Evolutionary conservation across 1,140 invertebrate genomes (phyloP).

Genomic region (Saccostrea echinata): DNA sequence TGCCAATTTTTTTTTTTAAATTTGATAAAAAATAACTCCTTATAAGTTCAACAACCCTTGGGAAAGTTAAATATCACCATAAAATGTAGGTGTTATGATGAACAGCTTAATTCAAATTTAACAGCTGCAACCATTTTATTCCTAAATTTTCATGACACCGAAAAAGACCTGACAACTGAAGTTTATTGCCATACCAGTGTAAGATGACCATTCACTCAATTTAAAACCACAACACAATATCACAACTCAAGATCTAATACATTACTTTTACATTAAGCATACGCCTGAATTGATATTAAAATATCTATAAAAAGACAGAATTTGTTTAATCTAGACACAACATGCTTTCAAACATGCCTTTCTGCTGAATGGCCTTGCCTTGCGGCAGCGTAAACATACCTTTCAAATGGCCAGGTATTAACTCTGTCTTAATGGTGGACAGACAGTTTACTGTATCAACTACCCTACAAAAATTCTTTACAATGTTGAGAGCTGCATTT

Average conservation of each 20-base stretch:
- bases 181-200: background rate
- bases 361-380: background rate
- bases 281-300: slow-evolving; percentile 32
- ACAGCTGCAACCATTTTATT: background rate
- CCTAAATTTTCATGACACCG: background rate
- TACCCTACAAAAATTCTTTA: background rate
- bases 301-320: slow-evolving; percentile 16
- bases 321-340: slow-evolving; percentile 26
- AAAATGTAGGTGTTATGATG: background rate
- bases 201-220: background rate
- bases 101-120: background rate
- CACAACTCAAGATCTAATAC: slow-evolving; percentile 16
- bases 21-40: background rate
- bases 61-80: background rate
- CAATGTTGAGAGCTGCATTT: background rate
- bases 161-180: background rate
- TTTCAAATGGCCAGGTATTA: background rate
- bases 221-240: background rate
- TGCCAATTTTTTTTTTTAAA: background rate
- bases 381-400: background rate
- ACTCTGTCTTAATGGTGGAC: background rate
- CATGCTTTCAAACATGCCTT: slow-evolving; percentile 26
- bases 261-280: background rate
- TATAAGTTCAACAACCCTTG: slow-evolving; percentile 8
- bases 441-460: slow-evolving; percentile 12